Conservation (phyloP, 1,140 invertebrate genomes). For the Cyphomyrmex costatus region DNA sequence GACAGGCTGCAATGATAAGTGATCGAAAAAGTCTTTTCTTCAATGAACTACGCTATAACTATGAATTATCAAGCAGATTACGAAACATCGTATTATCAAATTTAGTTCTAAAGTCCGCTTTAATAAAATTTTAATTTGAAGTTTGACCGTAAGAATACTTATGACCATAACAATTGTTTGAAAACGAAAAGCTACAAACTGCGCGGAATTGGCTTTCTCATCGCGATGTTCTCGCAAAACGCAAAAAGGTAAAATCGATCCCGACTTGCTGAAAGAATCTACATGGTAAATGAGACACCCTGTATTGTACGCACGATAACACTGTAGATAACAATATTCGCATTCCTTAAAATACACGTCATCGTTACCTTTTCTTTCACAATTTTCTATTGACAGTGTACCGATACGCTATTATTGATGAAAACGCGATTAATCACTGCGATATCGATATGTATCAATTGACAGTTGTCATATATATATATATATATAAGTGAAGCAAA, state of each 20-base stretch:
- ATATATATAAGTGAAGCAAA: neutral
- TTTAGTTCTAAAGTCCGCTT: neutral
- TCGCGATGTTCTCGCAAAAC: neutral
- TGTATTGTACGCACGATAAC: neutral
- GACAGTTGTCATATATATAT: neutral
- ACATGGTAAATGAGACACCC: neutral
- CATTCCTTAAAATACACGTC: neutral
- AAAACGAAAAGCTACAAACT: neutral
- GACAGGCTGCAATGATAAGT: too few relatives aligned
- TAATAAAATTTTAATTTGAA: neutral
- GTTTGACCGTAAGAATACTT: neutral
- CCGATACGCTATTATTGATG: neutral
- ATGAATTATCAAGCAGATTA: too few relatives aligned
- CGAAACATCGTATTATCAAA: too few relatives aligned
- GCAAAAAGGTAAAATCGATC: neutral
- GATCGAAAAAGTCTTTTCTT: neutral
- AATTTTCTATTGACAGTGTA: neutral
- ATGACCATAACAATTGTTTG: neutral
- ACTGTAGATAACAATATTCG: neutral
- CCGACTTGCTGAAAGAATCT: neutral
- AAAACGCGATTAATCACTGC: neutral
- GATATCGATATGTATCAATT: neutral
- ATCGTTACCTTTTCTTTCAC: neutral
- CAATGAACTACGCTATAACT: too few relatives aligned
- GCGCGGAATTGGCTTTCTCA: neutral